Conservation (phyloP, 2,113 vertebrate genomes). For the Carassius auratus region DNA sequence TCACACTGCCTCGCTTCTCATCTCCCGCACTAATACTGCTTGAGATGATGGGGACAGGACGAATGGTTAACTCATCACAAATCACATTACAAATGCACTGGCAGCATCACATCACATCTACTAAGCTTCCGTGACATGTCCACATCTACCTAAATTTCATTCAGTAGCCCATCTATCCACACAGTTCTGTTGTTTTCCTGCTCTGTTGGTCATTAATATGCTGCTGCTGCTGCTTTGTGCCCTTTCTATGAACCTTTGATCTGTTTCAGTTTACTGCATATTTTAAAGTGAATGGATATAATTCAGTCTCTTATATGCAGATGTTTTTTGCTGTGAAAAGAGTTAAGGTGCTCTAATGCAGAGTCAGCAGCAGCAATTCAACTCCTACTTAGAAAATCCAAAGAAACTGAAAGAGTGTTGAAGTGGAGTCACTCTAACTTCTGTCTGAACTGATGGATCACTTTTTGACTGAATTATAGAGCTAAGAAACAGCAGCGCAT, state of each 20-base stretch:
- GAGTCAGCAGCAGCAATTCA: neutral
- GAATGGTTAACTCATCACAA: neutral
- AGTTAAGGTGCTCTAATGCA: neutral
- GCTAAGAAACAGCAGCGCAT: neutral
- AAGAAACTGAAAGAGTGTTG: neutral
- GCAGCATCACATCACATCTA: neutral
- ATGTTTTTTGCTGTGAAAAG: neutral
- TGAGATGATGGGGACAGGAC: neutral
- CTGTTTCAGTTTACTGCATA: neutral
- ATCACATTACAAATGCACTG: neutral
- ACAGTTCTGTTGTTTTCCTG: neutral
- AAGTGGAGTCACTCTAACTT: neutral
- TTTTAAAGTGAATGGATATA: neutral
- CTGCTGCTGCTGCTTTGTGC: neutral
- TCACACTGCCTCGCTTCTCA: conserved; percentile 82
- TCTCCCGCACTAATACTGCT: conserved; percentile 83
- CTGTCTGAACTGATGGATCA: neutral
- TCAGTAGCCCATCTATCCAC: neutral
- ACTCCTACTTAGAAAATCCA: neutral
- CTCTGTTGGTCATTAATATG: conserved; percentile 18
- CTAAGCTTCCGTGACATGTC: neutral
- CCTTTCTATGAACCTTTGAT: neutral
- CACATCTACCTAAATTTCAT: neutral
- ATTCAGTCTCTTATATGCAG: neutral
- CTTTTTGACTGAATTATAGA: neutral